A percentile compares a stretch with the other conserved stretches of the same genome.
phyloP scores from a whole-genome alignment of 2,113 vertebrate genomes.

The Callithrix jacchus region DNA sequence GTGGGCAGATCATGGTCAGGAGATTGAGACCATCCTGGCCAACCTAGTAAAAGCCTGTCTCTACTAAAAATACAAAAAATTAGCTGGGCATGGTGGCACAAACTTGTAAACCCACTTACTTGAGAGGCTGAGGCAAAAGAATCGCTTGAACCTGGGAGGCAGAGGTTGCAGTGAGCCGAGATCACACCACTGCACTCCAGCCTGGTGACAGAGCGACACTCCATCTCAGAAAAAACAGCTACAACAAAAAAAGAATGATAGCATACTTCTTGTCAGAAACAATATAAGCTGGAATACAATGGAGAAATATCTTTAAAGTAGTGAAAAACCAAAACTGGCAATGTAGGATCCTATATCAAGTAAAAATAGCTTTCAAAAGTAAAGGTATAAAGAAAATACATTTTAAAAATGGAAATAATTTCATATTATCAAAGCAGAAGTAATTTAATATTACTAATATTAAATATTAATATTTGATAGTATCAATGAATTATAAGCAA shows the following conservation, averaged over 20 bases:
- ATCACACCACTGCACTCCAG: no score
- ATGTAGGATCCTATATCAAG: background rate
- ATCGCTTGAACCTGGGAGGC: no score
- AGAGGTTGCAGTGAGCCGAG: no score
- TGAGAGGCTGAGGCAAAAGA: no score
- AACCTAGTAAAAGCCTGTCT: no score
- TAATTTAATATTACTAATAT: no score
- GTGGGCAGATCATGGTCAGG: no score
- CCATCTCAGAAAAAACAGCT: background rate
- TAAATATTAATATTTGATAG: background rate
- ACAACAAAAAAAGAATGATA: background rate
- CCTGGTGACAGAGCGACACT: no score
- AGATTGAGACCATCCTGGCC: no score
- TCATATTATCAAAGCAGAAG: background rate
- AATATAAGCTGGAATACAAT: background rate
- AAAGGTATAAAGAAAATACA: background rate
- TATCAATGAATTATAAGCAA: background rate
- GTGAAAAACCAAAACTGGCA: background rate
- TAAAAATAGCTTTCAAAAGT: background rate
- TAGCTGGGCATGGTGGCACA: no score
- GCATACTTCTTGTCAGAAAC: background rate
- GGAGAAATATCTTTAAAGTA: background rate
- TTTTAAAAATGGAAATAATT: background rate
- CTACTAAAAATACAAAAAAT: no score
- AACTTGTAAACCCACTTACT: no score